phyloP scores from a whole-genome alignment of 2,888 invertebrate genomes.

The Autographa gamma region DNA sequence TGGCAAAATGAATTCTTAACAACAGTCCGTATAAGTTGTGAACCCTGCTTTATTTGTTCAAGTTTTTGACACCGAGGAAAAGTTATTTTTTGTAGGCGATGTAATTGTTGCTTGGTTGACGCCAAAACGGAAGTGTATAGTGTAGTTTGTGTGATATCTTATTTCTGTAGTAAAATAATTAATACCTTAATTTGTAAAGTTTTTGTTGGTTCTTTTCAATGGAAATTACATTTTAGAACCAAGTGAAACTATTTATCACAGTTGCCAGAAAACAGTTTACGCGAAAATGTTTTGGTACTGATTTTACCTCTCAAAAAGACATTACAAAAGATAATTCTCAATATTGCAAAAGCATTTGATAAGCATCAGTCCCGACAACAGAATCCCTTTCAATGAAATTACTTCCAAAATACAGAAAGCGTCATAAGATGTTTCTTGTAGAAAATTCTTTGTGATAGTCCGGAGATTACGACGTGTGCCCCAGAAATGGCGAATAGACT shows the following conservation, averaged over 20 bases:
- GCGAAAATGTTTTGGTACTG: too few species aligned
- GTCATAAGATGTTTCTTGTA: neutral
- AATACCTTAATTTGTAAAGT: neutral
- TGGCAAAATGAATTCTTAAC: conserved; percentile 68
- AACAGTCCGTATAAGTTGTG: conserved; percentile 31
- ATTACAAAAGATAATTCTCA: neutral
- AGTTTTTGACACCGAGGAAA: neutral
- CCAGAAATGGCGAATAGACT: conserved; percentile 26
- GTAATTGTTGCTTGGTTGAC: neutral
- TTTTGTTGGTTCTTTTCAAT: neutral
- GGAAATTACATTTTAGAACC: neutral
- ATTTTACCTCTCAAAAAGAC: neutral
- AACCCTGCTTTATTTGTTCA: conserved; percentile 34
- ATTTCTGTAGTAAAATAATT: neutral
- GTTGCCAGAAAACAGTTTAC: neutral
- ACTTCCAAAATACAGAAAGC: neutral
- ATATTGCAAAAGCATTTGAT: neutral
- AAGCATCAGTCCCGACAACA: neutral
- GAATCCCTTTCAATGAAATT: neutral
- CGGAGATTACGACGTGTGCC: conserved; percentile 6
- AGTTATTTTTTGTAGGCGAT: neutral
- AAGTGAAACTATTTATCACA: neutral
- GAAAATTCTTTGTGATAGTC: conserved; percentile 4
- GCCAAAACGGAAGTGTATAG: conserved; percentile 4
- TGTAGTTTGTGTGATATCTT: neutral